A percentile compares a stretch with the other conserved stretches of the same genome.
These are phyloP conservation scores for Bergia puertoricense DNA, from an alignment of 92 coral and sea anemone species.

Conservation along the genomic window DNA sequence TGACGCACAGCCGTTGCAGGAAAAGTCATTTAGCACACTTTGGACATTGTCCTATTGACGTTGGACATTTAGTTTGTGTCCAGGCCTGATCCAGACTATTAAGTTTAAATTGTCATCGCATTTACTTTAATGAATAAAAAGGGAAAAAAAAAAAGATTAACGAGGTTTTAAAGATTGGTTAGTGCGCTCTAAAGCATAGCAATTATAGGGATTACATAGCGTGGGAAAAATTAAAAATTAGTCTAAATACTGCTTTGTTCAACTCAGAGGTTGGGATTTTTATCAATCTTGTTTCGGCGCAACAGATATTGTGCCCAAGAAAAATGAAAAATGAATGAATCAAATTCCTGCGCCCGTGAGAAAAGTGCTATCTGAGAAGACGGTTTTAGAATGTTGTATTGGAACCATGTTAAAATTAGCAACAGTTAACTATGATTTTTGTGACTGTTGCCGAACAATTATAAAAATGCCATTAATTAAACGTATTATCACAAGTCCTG, in stretches of 20 bases:
- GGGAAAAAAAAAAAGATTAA: constrained; percentile 28
- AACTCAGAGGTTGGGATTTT: not conserved
- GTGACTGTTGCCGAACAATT: constrained; percentile 17
- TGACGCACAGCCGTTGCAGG: constrained; percentile 26
- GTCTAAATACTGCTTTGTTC: not conserved
- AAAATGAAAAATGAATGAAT: not conserved
- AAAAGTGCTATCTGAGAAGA: constrained; percentile 24
- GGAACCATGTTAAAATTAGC: constrained; percentile 36
- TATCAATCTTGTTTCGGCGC: constrained; percentile 11
- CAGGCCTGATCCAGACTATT: constrained; percentile 6
- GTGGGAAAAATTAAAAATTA: constrained; percentile 36
- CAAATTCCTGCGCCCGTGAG: constrained; percentile 38
- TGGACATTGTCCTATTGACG: constrained; percentile 15
- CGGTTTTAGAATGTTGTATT: not conserved
- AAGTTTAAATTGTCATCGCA: not conserved
- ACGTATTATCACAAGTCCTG: constrained; percentile 2
- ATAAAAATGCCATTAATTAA: constrained; percentile 6
- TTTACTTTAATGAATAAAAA: not conserved
- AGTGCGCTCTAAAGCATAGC: constrained; percentile 14
- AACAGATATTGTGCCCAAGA: constrained; percentile 29
- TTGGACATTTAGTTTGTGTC: not conserved
- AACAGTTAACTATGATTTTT: constrained; percentile 29
- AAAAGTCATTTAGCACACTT: constrained; percentile 26
- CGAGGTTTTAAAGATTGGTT: constrained; percentile 30
- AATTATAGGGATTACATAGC: constrained; percentile 37